Evolutionary conservation across 2,797 vertebrate genomes (phyloP), one percentile per base, ranked within the genome.

Genomic region (Cryptoblepharus egeriae): DNA sequence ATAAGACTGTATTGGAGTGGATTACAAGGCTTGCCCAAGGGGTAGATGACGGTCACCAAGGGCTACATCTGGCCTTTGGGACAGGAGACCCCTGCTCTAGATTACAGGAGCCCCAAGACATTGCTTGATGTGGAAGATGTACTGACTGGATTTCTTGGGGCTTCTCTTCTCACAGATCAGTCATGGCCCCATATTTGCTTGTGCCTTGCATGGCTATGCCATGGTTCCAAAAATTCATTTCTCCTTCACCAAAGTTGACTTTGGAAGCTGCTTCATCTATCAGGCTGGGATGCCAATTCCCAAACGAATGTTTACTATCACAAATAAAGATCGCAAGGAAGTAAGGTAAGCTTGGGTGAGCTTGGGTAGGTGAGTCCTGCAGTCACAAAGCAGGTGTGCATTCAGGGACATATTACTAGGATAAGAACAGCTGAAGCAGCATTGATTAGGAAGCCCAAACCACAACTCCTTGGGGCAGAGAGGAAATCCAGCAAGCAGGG

Each of bases 241-340:
- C 91, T 98, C 97, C 74, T 97, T 97, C 90, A 96, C 94, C 81
- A 97, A 93, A 82, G 90, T 97, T 90, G 95, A 97, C 93, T 99
- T 99, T 90, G 98, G 97, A 69, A 93, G 92, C 88, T 95, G 96
- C 83, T 97, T 98, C 81, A 92, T 97, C 89, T 94, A 93, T 90
- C 89, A 81, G 1, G 90, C 95, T 0, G 97, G 97, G 58, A 97
- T 97, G 96, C 82, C 80, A 8, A 92, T 95, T 0, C 87, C 94
- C 61, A 94, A 85, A 42, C 93, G 96, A 77, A 95, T 73, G 3
- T 93, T 98, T 4, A 1, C 94, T 64, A 95, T 99, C 87, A 95
- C 93, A 8, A 99, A 98, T 92, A 97, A 91, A 88, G 95, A 95
- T 24, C 88, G 94, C 82, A 95, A 83, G 10, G 90, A 92, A 22